Evolutionary conservation across 2,888 invertebrate genomes (phyloP), one percentile per base, ranked within the genome.

Genomic region (Stenotaenia linearis): DNA sequence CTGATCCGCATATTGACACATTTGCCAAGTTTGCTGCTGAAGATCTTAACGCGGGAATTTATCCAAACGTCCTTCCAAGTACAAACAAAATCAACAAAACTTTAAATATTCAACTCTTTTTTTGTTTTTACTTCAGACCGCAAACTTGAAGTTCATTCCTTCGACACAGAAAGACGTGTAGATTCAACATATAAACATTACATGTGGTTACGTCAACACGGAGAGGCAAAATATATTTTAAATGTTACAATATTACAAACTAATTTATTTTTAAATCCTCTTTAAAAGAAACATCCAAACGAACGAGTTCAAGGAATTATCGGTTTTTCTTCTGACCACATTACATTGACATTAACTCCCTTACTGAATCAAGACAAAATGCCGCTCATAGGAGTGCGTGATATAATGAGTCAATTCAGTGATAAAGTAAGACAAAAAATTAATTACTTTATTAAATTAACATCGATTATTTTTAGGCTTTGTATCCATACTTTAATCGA

Each of bases 381-480:
- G 28, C 77, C 77, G 7, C 28, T 77, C 25, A 28, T 77, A 45
- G 77, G 77, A 37, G 77, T 77, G 6, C 21, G 77, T 23, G 77
- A 77, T 2, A 77, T 77, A 35, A 77, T 37, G 77, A 77, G 40
- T 25, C 37, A 77, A 28, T 77, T 77, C 45, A 77, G 77, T 23
- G 77, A 77, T 21, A 77, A 77, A 45, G 77, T 77, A 77, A 77
- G n/a, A n/a, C n/a, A n/a, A n/a, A n/a, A n/a, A n/a, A n/a, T n/a
- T n/a, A n/a, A n/a, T n/a, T n/a, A n/a, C n/a, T n/a, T n/a, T n/a
- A n/a, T n/a, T n/a, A n/a, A n/a, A n/a, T n/a, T n/a, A n/a, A n/a
- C n/a, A n/a, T n/a, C n/a, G n/a, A n/a, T n/a, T n/a, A n/a, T n/a
- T n/a, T n/a, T n/a, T n/a, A 77, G 77, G 21, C 28, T 45, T 9